A percentile compares a stretch with the other conserved stretches of the same genome.
Evolutionary conservation across 1,140 invertebrate genomes (phyloP).

Genomic region (Elymnias hypermnestra): DNA sequence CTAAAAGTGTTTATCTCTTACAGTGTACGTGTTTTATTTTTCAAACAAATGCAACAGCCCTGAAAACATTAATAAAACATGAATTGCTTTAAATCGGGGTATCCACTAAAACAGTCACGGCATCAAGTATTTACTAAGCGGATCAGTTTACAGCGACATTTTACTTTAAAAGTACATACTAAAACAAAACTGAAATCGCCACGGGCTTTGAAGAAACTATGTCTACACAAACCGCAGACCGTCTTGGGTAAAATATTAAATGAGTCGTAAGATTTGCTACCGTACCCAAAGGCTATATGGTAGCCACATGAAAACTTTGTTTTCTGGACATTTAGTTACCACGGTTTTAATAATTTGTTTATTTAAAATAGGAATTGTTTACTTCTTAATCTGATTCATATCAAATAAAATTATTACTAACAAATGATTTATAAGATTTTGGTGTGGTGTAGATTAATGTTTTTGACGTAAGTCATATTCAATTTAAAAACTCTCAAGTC

Average conservation of each 20-base stretch:
- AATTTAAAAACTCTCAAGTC: too few species aligned
- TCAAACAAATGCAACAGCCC: too few species aligned
- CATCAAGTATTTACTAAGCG: slow-evolving; percentile 38
- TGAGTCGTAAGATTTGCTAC: slow-evolving; percentile 44
- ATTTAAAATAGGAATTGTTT: too few species aligned
- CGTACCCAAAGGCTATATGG: not conserved
- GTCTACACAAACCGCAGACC: slow-evolving; percentile 48
- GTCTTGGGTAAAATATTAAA: slow-evolving; percentile 66
- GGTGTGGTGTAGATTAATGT: too few species aligned
- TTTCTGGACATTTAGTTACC: not conserved
- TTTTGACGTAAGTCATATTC: too few species aligned
- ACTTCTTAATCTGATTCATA: too few species aligned
- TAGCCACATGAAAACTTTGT: not conserved
- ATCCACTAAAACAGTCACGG: slow-evolving; percentile 5
- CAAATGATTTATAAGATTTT: too few species aligned
- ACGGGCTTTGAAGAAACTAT: slow-evolving; percentile 40
- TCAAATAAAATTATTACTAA: too few species aligned
- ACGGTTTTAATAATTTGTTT: too few species aligned
- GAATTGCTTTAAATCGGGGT: not conserved
- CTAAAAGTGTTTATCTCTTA: too few species aligned
- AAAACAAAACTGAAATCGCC: slow-evolving; percentile 57
- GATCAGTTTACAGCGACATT: slow-evolving; percentile 30
- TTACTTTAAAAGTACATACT: slow-evolving; percentile 28
- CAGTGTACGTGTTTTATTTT: too few species aligned
- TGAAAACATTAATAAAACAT: not conserved